phyloP scores from a whole-genome alignment of 2,888 invertebrate species.

The Cheilosia impressa region DNA sequence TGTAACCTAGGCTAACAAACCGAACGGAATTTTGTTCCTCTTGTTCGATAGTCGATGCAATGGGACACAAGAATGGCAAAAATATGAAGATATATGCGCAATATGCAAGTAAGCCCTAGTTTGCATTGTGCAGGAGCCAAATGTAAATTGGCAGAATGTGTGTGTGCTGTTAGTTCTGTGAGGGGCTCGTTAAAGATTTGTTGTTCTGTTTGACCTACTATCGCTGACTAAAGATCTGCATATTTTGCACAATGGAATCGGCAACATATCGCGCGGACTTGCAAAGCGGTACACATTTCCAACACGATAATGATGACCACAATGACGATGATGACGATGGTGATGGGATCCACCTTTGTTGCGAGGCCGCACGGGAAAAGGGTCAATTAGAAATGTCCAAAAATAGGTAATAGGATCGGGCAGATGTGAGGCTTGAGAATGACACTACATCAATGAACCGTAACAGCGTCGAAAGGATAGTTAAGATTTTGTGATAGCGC shows the following conservation, averaged over 20 bases:
- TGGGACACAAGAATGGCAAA: conserved; percentile 24
- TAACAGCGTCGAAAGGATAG: background rate
- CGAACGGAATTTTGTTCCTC: conserved; percentile 66
- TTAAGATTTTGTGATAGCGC: conserved; percentile 29
- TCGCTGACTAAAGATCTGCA: conserved; percentile 72
- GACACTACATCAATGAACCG: conserved; percentile 32
- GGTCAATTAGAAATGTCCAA: conserved; percentile 72
- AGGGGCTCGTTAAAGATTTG: conserved; percentile 75
- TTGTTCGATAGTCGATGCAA: conserved; percentile 14
- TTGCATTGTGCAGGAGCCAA: conserved; percentile 54
- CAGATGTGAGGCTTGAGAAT: conserved; percentile 4
- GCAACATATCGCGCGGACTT: conserved; percentile 32
- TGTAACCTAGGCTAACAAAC: conserved; percentile 60
- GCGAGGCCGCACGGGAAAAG: conserved; percentile 47
- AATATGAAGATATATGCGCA: conserved; percentile 68
- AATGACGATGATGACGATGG: conserved; percentile 46
- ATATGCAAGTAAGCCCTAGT: conserved; percentile 69
- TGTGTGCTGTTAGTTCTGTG: conserved; percentile 37
- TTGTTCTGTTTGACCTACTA: conserved; percentile 74
- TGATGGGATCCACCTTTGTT: conserved; percentile 61
- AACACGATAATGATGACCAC: conserved; percentile 47
- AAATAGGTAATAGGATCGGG: conserved; percentile 56
- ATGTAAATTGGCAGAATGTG: conserved; percentile 59
- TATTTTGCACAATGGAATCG: conserved; percentile 65
- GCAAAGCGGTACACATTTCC: conserved; percentile 32